These are phyloP conservation scores for Caranx melampygus DNA, from an alignment of 2,113 vertebrate genomes.

Conservation along the genomic window DNA sequence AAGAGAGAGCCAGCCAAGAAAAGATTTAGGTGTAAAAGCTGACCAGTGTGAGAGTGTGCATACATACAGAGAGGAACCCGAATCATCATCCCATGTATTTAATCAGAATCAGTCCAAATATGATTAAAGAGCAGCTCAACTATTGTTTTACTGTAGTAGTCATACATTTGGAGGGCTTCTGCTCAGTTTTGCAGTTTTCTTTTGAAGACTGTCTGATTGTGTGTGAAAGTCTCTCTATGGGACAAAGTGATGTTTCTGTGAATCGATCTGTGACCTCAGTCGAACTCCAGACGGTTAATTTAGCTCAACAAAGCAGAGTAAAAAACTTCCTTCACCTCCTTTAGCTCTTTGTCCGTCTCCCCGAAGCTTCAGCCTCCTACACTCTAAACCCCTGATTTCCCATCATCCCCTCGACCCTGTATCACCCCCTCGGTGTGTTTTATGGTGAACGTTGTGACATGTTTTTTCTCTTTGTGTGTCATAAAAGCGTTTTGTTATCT, in stretches of 20 bases:
- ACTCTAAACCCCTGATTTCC: constrained; percentile 6
- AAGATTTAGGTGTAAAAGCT: no score
- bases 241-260: background rate
- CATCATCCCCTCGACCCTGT: constrained; percentile 23
- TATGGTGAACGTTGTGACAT: constrained; percentile 54
- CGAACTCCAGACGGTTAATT: background rate
- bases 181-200: no score
- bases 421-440: constrained; percentile 43
- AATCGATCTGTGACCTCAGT: background rate
- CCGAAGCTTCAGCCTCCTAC: background rate
- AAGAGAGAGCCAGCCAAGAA: no score
- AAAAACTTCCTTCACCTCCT: constrained; percentile 17
- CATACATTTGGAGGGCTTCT: no score
- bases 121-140: background rate
- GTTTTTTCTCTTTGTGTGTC: constrained; percentile 78
- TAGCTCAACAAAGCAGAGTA: background rate
- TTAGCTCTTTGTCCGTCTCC: constrained; percentile 37
- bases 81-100: no score
- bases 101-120: no score
- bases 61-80: no score
- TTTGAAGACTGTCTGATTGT: background rate
- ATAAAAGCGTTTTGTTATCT: constrained; percentile 84
- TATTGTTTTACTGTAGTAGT: no score
- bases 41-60: no score
- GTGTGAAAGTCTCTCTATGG: background rate